Base-by-base conservation (phyloP, 2,113 vertebrate genomes). In the Pedionomus torquatus region DNA sequence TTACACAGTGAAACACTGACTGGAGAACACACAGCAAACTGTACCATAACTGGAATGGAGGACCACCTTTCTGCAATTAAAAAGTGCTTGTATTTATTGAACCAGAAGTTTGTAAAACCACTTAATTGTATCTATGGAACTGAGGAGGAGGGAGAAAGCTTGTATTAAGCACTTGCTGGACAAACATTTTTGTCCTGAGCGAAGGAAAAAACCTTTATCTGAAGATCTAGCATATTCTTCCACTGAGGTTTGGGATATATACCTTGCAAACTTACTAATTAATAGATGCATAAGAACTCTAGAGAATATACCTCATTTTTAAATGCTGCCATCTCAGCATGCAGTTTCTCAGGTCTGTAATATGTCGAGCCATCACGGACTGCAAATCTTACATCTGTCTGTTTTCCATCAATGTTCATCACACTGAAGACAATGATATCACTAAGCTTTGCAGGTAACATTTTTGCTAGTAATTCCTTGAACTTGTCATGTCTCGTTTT, bases 321-420 rank as follows among this genome's bases (percentile, higher is more conserved):
- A 83, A 95, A 97, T 0, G 98, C 98, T 4, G 98, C 98, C 76
- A 99, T 92, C 90, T 99, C 98, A 2, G 98, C 98, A 2, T 98
- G 98, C 72, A 99, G 96, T 48, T 98, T 98, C 97, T 99, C 98
- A 2, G 98, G 97, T 95, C 97, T 98, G 41, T 98, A 97, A 95
- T 98, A 98, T 4, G 97, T 93, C 0, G 43, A 91, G 35, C 91
- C 91, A 19, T 92, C 96, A 15, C 28, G 93, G 86, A 98, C 96
- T 37, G 98, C 97, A 80, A 98, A 98, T 81, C 98, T 98, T 24
- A 99, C 95, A 39, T 99, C 98, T 95, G 98, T 93, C 87, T 98
- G 98, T 33, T 92, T 94, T 46, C 98, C 98, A 55, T 96, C 95
- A 69, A 95, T 91, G 24, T 98, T 98, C 95, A 94, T 97, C 90